phyloP scores from a whole-genome alignment of 1,140 invertebrate species.

The Eurosta solidaginis region DNA sequence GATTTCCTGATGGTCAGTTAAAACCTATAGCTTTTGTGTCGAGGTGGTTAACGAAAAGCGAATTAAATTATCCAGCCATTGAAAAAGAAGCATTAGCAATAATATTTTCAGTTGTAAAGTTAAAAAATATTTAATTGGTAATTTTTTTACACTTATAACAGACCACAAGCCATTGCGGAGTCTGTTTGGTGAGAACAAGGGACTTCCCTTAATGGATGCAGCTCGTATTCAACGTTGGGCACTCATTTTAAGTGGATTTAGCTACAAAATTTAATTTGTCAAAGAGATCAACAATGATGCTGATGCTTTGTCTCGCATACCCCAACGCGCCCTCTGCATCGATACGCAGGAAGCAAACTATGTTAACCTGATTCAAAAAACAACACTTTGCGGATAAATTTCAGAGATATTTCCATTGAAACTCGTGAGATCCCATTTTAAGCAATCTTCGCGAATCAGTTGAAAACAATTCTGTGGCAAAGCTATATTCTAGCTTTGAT shows the following conservation, averaged over 20 bases:
- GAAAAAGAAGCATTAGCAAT: constrained; percentile 65
- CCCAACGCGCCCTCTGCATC: not conserved
- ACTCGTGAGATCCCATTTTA: constrained; percentile 32
- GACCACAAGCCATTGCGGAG: constrained; percentile 62
- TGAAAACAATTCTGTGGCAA: constrained; percentile 17
- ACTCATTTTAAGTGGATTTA: constrained; percentile 49
- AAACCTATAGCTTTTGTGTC: constrained; percentile 61
- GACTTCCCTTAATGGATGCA: constrained; percentile 49
- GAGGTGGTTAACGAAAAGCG: constrained; percentile 54
- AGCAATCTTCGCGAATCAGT: constrained; percentile 29
- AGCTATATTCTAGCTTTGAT: constrained; percentile 3
- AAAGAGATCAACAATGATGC: constrained; percentile 32
- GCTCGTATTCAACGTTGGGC: constrained; percentile 53
- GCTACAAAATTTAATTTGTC: constrained; percentile 53
- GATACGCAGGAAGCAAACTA: not conserved
- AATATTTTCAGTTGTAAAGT: no score
- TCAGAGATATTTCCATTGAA: constrained; percentile 31
- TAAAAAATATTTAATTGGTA: constrained; percentile 64
- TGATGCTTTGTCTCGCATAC: constrained; percentile 32
- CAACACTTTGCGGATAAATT: constrained; percentile 16
- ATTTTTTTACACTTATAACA: constrained; percentile 60
- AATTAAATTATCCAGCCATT: constrained; percentile 62
- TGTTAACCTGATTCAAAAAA: constrained; percentile 28
- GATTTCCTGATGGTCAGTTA: constrained; percentile 34
- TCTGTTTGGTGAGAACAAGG: constrained; percentile 57